Base-by-base conservation (phyloP, 2,888 invertebrate species). In the Hetaerina titia region DNA sequence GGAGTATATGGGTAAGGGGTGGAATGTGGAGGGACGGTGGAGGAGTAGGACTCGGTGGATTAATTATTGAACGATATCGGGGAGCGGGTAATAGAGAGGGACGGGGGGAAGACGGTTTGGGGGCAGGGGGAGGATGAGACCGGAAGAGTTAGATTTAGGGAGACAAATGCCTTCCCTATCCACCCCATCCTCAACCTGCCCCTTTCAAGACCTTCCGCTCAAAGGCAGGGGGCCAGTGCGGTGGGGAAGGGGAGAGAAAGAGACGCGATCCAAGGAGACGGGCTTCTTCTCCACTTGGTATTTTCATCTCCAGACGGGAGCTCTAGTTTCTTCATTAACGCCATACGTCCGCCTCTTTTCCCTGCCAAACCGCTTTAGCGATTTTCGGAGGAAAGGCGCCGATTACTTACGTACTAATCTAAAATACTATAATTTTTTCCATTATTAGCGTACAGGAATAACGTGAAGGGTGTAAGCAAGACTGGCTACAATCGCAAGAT, bases 11-110 rank as follows among this genome's bases (percentile, higher is more conserved):
- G 69, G 6, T 69, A 69, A 22, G 69, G 69, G 45, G 45, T 45
- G 45, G 45, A 45, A 45, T 45, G 45, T 45, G 15, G 25, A 31
- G 81, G 69, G 81, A 45, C 45, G 81, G 11, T 81, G 81, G 7
- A 15, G n/a, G 25, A 13, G 81, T 0, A 81, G 81, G 25, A 31
- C 13, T 31, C 11, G 7, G 81, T 9, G 31, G 19, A 81, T 81
- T 81, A 81, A 81, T 81, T 81, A 81, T 81, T 81, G 81, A 81
- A 31, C 81, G 81, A 81, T 81, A 81, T 31, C 13, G n/a, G n/a
- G 69, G 6, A 17, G n/a, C 9, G 69, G 69, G 25, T 9, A 31
- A 4, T 31, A 4, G 81, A 8, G 11, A 31, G 31, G 81, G 81
- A 4, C 31, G 81, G 64, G 64, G 7, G 19, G 64, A 19, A 64